Conservation (phyloP, 2,113 vertebrate genomes). For the Sialia sialis region DNA sequence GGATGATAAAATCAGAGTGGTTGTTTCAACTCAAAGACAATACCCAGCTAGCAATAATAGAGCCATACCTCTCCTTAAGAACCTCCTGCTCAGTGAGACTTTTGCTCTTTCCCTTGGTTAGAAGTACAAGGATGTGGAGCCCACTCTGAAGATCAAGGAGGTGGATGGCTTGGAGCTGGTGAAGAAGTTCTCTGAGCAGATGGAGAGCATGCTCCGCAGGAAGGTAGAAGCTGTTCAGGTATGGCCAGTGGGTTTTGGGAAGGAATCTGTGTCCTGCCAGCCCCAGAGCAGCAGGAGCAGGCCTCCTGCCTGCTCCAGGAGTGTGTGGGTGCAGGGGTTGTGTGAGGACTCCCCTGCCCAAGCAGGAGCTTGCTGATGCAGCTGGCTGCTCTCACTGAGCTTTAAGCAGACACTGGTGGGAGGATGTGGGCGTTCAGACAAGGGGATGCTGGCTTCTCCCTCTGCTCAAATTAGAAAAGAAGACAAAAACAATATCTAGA, state of each 20-base stretch:
- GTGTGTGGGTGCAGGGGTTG: background rate
- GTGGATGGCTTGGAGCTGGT: conserved; percentile 90
- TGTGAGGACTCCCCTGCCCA: background rate
- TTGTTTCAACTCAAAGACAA: background rate
- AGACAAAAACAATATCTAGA: conserved; percentile 18
- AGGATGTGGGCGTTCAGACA: conserved; percentile 28
- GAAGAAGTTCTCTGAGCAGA: conserved; percentile 88
- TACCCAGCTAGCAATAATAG: background rate
- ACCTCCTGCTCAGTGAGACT: background rate
- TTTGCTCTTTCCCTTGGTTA: conserved; percentile 36
- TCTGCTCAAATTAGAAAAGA: background rate
- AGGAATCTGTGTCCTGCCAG: background rate
- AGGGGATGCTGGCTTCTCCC: conserved; percentile 45
- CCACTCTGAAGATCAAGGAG: conserved; percentile 85
- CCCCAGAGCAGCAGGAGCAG: background rate
- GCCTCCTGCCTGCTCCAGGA: background rate
- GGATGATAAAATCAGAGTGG: background rate
- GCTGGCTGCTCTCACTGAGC: conserved; percentile 16
- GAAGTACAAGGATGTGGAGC: conserved; percentile 93
- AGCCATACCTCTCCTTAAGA: background rate
- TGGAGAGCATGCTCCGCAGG: conserved; percentile 92
- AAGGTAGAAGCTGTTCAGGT: conserved; percentile 95
- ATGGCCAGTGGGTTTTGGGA: background rate
- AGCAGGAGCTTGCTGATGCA: background rate
- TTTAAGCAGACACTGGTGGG: conserved; percentile 45